Evolutionary conservation across 2,888 invertebrate genomes (phyloP), one percentile per base, ranked within the genome.

Genomic region (Phalera bucephala): DNA sequence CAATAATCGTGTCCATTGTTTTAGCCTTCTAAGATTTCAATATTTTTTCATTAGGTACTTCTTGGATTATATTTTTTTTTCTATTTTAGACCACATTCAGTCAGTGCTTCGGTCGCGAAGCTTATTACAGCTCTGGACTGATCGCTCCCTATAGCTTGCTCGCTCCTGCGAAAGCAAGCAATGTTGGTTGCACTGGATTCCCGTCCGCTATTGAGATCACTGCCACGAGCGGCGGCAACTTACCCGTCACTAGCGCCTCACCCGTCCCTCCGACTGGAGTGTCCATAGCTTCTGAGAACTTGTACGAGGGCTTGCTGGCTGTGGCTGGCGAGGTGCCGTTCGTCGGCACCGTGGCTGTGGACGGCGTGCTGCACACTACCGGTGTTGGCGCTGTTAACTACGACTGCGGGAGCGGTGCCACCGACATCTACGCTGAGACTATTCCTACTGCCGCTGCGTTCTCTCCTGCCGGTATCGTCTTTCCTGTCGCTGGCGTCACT

Each of bases 181-280:
- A 7, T 14, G 25, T 10, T 2, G 12, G 6, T 8, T 25, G 10
- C 12, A 8, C 22, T n/a, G 17, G 5, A 17, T 5, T 17, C 17
- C 17, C 17, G n/a, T n/a, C n/a, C n/a, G 17, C 12, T n/a, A 28
- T 28, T 6, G 15, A 9, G 2, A 9, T 15, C n/a, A 15, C 15
- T 9, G 15, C 19, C 8, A 19, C 19, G 7, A 29, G 19, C 8
- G 29, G 29, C 2, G 19, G 29, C 11, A 8, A 11, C 3, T 19
- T 29, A 7, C 33, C 52, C 1, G 52, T 69, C 0, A 52, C 52
- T 10, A 65, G 68, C 26, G 38, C 55, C 17, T 72, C 75, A 1
- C 65, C 68, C 0, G 63, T 68, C 11, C 40, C 58, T 2, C 70
- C 75, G 0, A 62, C 40, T 12, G 73, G 73, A 2, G 45, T 78